Evolutionary conservation across 2,113 vertebrate genomes (phyloP).

Genomic region (Psephotus haematonotus): DNA sequence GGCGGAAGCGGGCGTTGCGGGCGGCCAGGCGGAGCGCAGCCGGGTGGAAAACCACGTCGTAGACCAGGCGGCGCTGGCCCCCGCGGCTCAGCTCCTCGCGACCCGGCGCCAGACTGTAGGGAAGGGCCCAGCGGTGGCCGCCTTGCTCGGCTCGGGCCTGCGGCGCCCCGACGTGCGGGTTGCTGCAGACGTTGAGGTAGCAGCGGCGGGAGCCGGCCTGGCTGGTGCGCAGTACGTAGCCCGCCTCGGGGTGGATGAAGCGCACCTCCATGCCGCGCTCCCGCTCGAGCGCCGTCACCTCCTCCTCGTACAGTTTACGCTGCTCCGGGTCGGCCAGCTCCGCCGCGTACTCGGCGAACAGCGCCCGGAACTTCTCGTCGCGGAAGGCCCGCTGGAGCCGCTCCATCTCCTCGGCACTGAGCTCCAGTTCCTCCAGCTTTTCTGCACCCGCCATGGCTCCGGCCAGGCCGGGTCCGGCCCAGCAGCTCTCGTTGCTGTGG

Average conservation of each 20-base stretch:
- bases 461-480: not conserved
- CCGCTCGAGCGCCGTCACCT: slow-evolving; percentile 84
- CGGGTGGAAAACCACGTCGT: slow-evolving; percentile 91
- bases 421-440: slow-evolving; percentile 78
- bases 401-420: slow-evolving; percentile 83
- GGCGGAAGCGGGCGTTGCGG: slow-evolving; percentile 75
- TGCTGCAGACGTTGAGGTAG: slow-evolving; percentile 89
- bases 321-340: slow-evolving; percentile 86
- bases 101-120: slow-evolving; percentile 83
- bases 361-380: slow-evolving; percentile 80
- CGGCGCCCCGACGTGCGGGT: slow-evolving; percentile 75
- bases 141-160: slow-evolving; percentile 14
- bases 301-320: slow-evolving; percentile 82
- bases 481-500: not conserved
- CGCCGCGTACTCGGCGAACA: slow-evolving; percentile 83
- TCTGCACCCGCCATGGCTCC: slow-evolving; percentile 34
- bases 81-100: slow-evolving; percentile 73
- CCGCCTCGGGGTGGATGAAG: slow-evolving; percentile 86
- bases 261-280: slow-evolving; percentile 82
- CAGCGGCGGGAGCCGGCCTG: slow-evolving; percentile 78
- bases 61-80: slow-evolving; percentile 74
- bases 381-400: slow-evolving; percentile 81
- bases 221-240: slow-evolving; percentile 83
- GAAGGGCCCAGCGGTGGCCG: slow-evolving; percentile 80
- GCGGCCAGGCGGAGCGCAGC: slow-evolving; percentile 80